A percentile compares a stretch with the other conserved stretches of the same genome.
Evolutionary conservation across 2,888 invertebrate genomes (phyloP).

Genomic region (Apodemia duryi): DNA sequence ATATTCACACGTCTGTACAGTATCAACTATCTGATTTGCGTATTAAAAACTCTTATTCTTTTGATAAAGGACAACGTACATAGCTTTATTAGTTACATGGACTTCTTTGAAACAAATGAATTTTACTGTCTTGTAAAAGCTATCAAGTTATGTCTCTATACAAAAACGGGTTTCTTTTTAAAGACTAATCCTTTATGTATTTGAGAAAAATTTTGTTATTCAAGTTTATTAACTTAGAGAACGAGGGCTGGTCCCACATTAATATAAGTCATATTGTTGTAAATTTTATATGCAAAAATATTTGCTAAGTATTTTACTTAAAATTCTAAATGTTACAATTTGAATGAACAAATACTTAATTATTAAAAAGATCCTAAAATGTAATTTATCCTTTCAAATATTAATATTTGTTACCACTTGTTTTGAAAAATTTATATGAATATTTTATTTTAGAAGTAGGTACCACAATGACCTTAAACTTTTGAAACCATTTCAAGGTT

Average conservation of each 20-base stretch:
- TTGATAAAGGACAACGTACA: neutral
- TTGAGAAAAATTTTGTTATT: constrained; percentile 14
- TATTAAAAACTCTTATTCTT: neutral
- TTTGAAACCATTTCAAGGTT: too few relatives aligned
- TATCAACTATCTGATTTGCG: neutral
- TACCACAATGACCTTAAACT: too few relatives aligned
- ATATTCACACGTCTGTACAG: neutral
- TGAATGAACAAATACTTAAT: constrained; percentile 6
- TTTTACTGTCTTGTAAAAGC: neutral
- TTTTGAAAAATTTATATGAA: neutral
- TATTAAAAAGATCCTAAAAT: neutral
- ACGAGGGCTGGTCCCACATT: constrained; percentile 69
- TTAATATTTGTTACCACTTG: neutral
- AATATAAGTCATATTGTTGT: constrained; percentile 59
- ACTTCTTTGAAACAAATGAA: neutral
- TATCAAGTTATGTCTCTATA: neutral
- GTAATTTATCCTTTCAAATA: neutral
- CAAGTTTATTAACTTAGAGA: constrained; percentile 40
- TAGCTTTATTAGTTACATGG: neutral
- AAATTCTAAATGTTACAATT: constrained; percentile 11
- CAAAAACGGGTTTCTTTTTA: neutral
- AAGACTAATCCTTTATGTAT: neutral
- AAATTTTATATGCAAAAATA: constrained; percentile 61
- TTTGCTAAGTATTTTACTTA: constrained; percentile 25
- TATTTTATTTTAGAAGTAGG: too few relatives aligned